Conservation (phyloP, 2,113 vertebrate genomes). For the Anolis sagrei region DNA sequence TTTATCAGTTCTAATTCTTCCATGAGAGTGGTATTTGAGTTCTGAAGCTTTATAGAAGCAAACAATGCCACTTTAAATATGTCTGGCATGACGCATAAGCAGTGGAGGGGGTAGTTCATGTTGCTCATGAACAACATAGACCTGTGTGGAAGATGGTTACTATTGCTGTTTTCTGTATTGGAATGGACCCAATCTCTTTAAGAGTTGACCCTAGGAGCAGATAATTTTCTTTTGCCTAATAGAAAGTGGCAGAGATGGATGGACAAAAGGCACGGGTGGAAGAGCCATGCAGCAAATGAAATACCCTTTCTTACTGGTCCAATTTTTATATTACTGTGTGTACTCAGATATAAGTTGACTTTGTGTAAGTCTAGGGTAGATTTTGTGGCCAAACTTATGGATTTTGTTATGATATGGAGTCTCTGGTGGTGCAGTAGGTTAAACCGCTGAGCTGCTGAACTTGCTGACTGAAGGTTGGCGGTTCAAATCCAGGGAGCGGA, state of each 20-base stretch:
- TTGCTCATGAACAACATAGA: not conserved
- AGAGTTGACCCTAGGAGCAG: not conserved
- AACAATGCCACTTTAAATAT: not conserved
- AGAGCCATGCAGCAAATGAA: not conserved
- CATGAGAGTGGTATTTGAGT: constrained; percentile 46
- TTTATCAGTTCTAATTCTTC: constrained; percentile 29
- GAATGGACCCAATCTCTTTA: not conserved
- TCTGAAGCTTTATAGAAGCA: constrained; percentile 20
- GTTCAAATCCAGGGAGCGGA: too few species aligned
- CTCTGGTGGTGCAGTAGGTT: too few species aligned
- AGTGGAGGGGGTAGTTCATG: not conserved
- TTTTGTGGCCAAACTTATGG: too few species aligned
- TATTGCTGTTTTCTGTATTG: not conserved
- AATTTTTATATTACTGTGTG: too few species aligned
- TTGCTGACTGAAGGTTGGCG: too few species aligned
- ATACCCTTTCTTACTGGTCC: not conserved
- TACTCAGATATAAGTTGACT: too few species aligned
- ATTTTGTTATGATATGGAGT: too few species aligned
- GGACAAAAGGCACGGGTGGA: not conserved
- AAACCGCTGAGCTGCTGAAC: too few species aligned
- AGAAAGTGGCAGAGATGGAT: not conserved
- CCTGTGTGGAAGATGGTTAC: not conserved
- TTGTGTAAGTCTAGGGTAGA: too few species aligned
- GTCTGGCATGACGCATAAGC: not conserved
- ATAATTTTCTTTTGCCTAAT: not conserved